Conservation (phyloP, 2,113 vertebrate species). For the Embiotoca jacksoni region DNA sequence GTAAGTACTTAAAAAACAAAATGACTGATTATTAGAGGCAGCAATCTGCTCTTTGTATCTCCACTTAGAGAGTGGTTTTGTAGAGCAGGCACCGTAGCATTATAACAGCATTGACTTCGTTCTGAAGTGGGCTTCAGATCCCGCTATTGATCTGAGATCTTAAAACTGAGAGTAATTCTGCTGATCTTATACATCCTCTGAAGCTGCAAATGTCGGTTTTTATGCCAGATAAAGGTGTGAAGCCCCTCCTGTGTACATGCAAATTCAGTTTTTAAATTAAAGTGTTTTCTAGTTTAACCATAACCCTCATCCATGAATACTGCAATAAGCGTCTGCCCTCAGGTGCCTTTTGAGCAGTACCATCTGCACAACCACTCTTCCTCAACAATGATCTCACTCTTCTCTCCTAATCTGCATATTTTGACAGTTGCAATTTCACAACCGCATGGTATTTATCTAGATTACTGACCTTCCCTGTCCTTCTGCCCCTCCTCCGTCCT, state of each 20-base stretch:
- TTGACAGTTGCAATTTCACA: conserved; percentile 55
- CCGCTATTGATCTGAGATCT: conserved; percentile 28
- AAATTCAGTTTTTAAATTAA: conserved; percentile 13
- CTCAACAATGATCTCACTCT: conserved; percentile 26
- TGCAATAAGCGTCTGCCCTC: conserved; percentile 10
- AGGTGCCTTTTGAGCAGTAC: conserved; percentile 5
- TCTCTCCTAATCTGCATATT: conserved; percentile 50
- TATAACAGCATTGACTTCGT: conserved; percentile 31
- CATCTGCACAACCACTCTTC: conserved; percentile 26
- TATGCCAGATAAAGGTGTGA: conserved; percentile 10
- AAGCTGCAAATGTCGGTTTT: conserved; percentile 15
- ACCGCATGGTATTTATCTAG: conserved; percentile 48
- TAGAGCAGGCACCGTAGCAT: conserved; percentile 23
- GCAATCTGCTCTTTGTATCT: conserved; percentile 1
- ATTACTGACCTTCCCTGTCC: conserved; percentile 45
- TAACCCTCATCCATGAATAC: neutral
- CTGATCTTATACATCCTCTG: conserved; percentile 2
- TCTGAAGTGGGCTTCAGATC: conserved; percentile 26
- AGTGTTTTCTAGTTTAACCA: conserved; percentile 7
- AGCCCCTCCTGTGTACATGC: neutral
- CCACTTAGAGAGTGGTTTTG: conserved; percentile 15
- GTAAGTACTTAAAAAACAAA: conserved; percentile 31
- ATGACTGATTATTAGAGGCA: conserved; percentile 28
- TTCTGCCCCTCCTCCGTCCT: conserved; percentile 30
- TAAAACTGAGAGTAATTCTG: conserved; percentile 26